Conservation (phyloP, 2,113 vertebrate species). For the Xenopus laevis region DNA sequence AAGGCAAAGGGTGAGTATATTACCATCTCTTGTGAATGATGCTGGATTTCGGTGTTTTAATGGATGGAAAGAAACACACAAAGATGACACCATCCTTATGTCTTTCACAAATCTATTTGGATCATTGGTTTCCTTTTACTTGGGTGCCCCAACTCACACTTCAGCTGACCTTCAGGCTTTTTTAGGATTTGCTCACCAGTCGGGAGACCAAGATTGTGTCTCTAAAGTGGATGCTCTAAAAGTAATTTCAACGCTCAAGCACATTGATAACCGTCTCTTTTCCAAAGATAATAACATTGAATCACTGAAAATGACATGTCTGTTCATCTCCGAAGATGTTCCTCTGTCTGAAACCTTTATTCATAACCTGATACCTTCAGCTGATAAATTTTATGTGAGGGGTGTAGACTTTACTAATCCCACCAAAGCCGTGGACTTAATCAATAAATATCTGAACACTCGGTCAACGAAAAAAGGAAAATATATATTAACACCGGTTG, state of each 20-base stretch:
- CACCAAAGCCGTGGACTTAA: conserved; percentile 59
- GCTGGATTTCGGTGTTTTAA: conserved; percentile 72
- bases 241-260: conserved; percentile 75
- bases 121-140: conserved; percentile 74
- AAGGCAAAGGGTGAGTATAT: conserved; percentile 18
- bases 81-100: conserved; percentile 49
- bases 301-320: conserved; percentile 64
- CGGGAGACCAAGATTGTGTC: conserved; percentile 62
- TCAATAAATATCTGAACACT: conserved; percentile 74
- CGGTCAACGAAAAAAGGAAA: conserved; percentile 62
- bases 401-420: conserved; percentile 73
- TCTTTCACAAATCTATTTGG: conserved; percentile 66
- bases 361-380: conserved; percentile 60
- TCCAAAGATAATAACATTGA: background rate
- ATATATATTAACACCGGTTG: conserved; percentile 55
- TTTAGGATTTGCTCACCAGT: conserved; percentile 67
- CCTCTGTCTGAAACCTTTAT: conserved; percentile 68
- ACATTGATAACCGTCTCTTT: conserved; percentile 57
- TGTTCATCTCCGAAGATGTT: conserved; percentile 63
- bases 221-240: conserved; percentile 72
- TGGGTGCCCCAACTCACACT: conserved; percentile 75
- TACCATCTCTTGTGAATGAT: conserved; percentile 62
- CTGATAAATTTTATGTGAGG: conserved; percentile 65
- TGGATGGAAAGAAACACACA: conserved; percentile 48
- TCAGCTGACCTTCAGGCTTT: conserved; percentile 67